Conservation (phyloP, 2,797 vertebrate species). For the Phataginus tetradactyla region DNA sequence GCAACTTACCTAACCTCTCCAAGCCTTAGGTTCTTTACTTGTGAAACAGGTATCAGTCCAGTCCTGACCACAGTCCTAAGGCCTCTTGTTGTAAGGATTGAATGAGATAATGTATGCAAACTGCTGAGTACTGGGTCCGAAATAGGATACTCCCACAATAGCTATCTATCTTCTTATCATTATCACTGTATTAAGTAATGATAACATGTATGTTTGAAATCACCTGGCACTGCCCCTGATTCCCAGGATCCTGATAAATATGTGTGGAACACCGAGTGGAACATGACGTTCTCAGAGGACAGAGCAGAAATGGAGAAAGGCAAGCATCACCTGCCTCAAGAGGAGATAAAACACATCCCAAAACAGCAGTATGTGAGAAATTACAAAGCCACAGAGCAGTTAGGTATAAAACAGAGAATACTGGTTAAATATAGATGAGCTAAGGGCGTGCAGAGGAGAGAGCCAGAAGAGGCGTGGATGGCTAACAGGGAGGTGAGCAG, state of each 20-base stretch:
- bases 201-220: neutral
- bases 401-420: neutral
- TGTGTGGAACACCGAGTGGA: neutral
- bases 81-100: neutral
- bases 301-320: neutral
- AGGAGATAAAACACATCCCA: neutral
- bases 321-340: neutral
- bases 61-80: too few species aligned
- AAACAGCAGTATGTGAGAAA: neutral
- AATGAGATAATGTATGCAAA: neutral
- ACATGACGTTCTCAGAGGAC: neutral
- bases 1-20: fast-evolving
- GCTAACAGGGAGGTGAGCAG: fast-evolving
- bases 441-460: fast-evolving
- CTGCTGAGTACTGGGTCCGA: neutral
- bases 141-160: neutral
- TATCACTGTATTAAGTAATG: neutral
- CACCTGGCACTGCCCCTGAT: neutral
- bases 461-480: fast-evolving
- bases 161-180: neutral
- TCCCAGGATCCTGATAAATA: neutral
- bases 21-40: too few species aligned
- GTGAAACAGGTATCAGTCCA: neutral
- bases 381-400: neutral
- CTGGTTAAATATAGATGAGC: neutral